phyloP scores from a whole-genome alignment of 1,140 invertebrate genomes.

The Danaus melanippus region DNA sequence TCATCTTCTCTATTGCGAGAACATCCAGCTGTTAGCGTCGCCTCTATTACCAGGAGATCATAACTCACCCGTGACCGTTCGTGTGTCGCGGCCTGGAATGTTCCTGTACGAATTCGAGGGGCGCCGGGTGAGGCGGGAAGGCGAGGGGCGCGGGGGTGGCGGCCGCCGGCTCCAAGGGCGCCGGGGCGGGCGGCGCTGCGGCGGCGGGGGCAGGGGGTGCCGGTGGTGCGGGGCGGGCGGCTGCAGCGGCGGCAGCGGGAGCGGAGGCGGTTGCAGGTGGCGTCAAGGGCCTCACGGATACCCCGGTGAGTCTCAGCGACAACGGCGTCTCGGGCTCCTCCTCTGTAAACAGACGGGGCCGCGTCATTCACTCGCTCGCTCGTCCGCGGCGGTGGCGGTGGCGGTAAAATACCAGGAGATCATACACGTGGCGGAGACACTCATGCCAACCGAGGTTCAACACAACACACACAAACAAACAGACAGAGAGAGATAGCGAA shows the following conservation, averaged over 20 bases:
- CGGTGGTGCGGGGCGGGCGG: too few relatives aligned
- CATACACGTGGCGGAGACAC: slow-evolving; percentile 29
- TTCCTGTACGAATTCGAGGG: slow-evolving; percentile 65
- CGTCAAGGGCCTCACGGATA: slow-evolving; percentile 38
- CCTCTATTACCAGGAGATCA: slow-evolving; percentile 47
- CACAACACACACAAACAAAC: too few relatives aligned
- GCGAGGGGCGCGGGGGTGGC: slow-evolving; percentile 22
- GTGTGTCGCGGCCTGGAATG: slow-evolving; percentile 64
- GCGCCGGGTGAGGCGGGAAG: slow-evolving; percentile 27
- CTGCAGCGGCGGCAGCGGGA: slow-evolving; percentile 39
- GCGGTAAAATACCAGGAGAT: slow-evolving; percentile 68
- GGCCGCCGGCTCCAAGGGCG: slow-evolving; percentile 25
- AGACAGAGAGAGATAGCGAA: slow-evolving; percentile 20
- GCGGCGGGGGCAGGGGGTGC: slow-evolving; percentile 27
- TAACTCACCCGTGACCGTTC: slow-evolving; percentile 58
- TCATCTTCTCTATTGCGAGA: too few relatives aligned
- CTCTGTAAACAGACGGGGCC: slow-evolving; percentile 46
- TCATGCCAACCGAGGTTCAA: too few relatives aligned
- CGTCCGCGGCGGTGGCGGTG: slow-evolving; percentile 60
- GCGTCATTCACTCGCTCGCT: slow-evolving; percentile 58
- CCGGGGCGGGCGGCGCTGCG: slow-evolving; percentile 31
- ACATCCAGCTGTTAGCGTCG: slow-evolving; percentile 52
- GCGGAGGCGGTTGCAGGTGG: slow-evolving; percentile 44
- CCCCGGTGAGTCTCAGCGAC: slow-evolving; percentile 47
- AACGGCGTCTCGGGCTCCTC: slow-evolving; percentile 61